Evolutionary conservation across 2,888 invertebrate species (phyloP).

Genomic region (Parochlus steinenii): DNA sequence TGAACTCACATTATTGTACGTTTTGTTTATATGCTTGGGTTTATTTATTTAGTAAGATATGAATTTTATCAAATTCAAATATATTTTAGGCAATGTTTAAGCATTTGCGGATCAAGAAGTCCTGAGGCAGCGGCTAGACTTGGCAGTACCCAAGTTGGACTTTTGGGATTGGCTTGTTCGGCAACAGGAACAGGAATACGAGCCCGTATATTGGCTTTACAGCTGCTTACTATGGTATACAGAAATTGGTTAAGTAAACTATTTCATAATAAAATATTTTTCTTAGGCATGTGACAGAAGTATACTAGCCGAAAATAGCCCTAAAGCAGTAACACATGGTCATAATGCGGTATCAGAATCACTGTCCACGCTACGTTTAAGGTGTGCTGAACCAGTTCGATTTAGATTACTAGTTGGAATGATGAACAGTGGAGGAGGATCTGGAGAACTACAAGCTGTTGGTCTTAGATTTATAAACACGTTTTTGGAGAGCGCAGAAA

Average conservation of each 20-base stretch:
- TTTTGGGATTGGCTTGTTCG: conserved; percentile 70
- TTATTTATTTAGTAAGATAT: not conserved
- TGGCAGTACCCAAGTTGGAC: conserved; percentile 60
- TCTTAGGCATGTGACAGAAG: too few species aligned
- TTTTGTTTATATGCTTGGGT: too few species aligned
- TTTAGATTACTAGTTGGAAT: conserved; percentile 83
- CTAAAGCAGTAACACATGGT: conserved; percentile 43
- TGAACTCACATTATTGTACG: conserved; percentile 69
- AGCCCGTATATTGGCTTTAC: conserved; percentile 66
- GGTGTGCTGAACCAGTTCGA: conserved; percentile 83
- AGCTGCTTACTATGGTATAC: conserved; percentile 70
- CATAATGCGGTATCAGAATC: conserved; percentile 82
- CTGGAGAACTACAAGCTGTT: conserved; percentile 56
- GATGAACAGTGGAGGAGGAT: conserved; percentile 59
- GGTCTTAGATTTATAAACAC: conserved; percentile 73
- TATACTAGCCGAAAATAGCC: too few species aligned
- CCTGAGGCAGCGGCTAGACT: conserved; percentile 62
- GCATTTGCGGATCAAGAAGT: conserved; percentile 62
- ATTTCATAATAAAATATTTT: too few species aligned
- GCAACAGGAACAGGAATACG: conserved; percentile 79
- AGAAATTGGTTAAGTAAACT: too few species aligned
- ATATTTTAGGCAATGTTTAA: conserved; percentile 52
- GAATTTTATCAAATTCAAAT: not conserved
- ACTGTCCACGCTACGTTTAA: conserved; percentile 67
- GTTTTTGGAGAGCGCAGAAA: conserved; percentile 57